Evolutionary conservation across 1,140 invertebrate species (phyloP).

Genomic region (Zophobas morio): DNA sequence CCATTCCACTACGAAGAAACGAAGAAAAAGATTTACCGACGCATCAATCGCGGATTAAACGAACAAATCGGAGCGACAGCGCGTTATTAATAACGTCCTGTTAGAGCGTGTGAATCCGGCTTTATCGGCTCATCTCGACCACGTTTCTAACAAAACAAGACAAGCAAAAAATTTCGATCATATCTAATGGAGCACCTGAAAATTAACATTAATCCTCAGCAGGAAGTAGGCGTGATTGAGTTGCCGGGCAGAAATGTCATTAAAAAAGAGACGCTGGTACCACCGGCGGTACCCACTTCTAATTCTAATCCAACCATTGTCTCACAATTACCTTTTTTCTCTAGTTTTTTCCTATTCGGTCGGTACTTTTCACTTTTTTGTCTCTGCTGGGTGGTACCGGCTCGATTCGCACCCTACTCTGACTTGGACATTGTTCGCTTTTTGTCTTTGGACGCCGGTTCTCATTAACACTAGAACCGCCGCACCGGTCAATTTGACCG

Average conservation of each 20-base stretch:
- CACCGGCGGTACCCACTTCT: too few species aligned
- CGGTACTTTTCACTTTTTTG: too few species aligned
- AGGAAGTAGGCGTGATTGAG: constrained; percentile 29
- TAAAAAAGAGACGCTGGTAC: too few species aligned
- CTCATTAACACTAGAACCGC: too few species aligned
- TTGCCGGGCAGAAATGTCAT: background rate
- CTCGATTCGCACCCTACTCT: too few species aligned
- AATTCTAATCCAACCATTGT: too few species aligned
- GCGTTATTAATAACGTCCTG: constrained; percentile 35
- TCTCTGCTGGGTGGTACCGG: too few species aligned
- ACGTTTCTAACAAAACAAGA: background rate
- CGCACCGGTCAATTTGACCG: too few species aligned
- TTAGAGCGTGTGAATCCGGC: constrained; percentile 24
- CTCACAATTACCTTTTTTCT: too few species aligned
- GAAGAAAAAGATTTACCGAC: background rate
- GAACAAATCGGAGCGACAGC: constrained; percentile 10
- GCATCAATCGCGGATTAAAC: constrained; percentile 4
- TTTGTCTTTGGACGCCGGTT: too few species aligned
- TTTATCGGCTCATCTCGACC: background rate
- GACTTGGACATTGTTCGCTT: too few species aligned
- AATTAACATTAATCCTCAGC: constrained; percentile 32
- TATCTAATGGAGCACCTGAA: constrained; percentile 19
- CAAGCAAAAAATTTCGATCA: constrained; percentile 15
- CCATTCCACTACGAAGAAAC: background rate
- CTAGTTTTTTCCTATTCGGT: too few species aligned